Evolutionary conservation across 2,113 vertebrate genomes (phyloP).

Genomic region (Mola mola): DNA sequence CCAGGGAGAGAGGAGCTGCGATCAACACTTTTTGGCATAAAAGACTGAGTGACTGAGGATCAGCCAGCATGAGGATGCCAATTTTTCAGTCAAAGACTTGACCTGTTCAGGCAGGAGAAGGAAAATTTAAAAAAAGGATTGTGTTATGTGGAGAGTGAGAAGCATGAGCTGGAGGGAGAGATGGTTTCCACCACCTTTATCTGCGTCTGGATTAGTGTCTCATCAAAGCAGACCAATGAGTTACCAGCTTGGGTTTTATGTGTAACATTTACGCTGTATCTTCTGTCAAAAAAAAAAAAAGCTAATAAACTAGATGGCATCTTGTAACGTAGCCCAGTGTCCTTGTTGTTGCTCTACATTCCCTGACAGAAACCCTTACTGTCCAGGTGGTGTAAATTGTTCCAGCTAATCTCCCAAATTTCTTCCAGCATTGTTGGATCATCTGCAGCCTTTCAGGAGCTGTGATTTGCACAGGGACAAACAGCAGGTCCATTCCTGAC

Average conservation of each 20-base stretch:
- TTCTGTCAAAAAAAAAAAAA: slow-evolving; percentile 9
- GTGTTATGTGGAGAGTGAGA: slow-evolving; percentile 1
- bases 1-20: slow-evolving; percentile 24
- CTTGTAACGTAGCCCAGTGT: slow-evolving; percentile 7
- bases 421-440: neutral
- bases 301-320: slow-evolving; percentile 25
- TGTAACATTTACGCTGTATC: slow-evolving; percentile 7
- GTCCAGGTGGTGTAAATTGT: neutral
- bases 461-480: slow-evolving; percentile 23
- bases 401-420: neutral
- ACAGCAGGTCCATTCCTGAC: slow-evolving; percentile 44
- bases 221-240: slow-evolving; percentile 7
- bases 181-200: slow-evolving; percentile 8
- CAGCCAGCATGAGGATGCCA: neutral
- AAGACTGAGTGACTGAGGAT: slow-evolving; percentile 22
- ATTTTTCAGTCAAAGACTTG: neutral
- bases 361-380: neutral
- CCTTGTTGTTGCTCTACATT: neutral
- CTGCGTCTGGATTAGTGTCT: slow-evolving; percentile 2
- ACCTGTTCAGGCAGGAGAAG: slow-evolving; percentile 16
- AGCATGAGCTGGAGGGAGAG: slow-evolving; percentile 10
- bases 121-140: neutral
- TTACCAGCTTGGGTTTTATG: slow-evolving; percentile 11
- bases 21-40: slow-evolving; percentile 30
- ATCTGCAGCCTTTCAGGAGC: slow-evolving; percentile 3